Evolutionary conservation across 2,888 invertebrate genomes (phyloP).

Genomic region (Rhabditoides inermis): DNA sequence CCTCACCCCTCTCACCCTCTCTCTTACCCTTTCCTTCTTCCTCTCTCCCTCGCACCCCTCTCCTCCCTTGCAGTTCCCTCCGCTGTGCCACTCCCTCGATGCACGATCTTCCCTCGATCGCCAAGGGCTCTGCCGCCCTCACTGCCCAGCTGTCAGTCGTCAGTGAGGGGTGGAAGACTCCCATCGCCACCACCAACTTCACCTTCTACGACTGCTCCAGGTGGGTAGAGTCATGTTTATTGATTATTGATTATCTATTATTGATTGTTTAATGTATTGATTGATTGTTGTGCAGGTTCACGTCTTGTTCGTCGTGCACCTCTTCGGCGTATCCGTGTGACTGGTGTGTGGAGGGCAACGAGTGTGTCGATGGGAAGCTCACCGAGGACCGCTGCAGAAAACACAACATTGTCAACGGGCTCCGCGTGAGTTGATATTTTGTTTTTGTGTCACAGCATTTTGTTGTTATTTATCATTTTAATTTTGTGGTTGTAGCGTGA

Average conservation of each 20-base stretch:
- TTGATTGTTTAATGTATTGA: constrained; percentile 63
- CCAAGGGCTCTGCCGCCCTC: constrained; percentile 61
- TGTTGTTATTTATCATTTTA: background rate
- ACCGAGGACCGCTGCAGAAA: constrained; percentile 49
- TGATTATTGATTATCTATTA: background rate
- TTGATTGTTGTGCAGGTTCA: too few species aligned
- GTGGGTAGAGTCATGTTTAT: background rate
- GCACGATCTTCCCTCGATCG: constrained; percentile 82
- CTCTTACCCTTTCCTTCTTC: constrained; percentile 6
- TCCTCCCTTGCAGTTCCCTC: constrained; percentile 11
- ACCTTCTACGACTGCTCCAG: constrained; percentile 85
- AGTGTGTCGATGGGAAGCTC: constrained; percentile 40
- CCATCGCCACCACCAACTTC: constrained; percentile 92
- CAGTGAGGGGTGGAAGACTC: constrained; percentile 52
- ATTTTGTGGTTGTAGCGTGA: constrained; percentile 23
- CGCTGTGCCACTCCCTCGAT: constrained; percentile 76
- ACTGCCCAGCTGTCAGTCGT: constrained; percentile 21
- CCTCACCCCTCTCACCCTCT: too few species aligned
- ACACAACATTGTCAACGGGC: constrained; percentile 50
- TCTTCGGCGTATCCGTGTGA: too few species aligned
- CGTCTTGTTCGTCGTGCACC: too few species aligned
- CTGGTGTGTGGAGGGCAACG: constrained; percentile 58
- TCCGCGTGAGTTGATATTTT: constrained; percentile 44
- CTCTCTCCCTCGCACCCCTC: background rate
- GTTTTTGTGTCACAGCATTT: background rate